Conservation (phyloP, 2,888 invertebrate genomes). For the Athalia cordata region DNA sequence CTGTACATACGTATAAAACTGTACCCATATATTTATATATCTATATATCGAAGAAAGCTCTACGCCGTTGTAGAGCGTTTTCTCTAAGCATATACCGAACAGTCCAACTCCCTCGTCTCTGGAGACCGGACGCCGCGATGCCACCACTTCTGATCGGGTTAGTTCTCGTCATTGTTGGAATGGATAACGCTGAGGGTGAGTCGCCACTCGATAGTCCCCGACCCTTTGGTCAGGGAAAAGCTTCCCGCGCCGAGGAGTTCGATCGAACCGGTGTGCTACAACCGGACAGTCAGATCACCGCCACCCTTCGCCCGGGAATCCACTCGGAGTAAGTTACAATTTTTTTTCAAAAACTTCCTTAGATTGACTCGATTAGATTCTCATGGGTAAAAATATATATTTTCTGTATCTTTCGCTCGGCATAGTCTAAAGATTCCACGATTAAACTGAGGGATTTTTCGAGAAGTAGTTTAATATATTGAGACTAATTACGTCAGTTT, state of each 20-base stretch:
- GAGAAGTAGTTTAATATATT: too few species aligned
- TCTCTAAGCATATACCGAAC: constrained; percentile 51
- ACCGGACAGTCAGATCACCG: constrained; percentile 71
- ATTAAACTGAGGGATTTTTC: too few species aligned
- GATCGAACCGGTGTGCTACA: constrained; percentile 69
- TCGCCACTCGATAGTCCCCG: constrained; percentile 59
- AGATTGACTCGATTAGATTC: too few species aligned
- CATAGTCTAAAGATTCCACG: too few species aligned
- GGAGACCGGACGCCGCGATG: constrained; percentile 58
- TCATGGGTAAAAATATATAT: not conserved
- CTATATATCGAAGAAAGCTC: constrained; percentile 31
- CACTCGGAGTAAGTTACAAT: constrained; percentile 32
- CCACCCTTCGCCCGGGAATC: constrained; percentile 67
- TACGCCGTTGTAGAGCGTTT: constrained; percentile 23
- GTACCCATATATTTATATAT: too few species aligned
- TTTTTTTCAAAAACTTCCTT: not conserved
- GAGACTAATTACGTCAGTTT: too few species aligned
- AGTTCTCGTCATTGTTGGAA: constrained; percentile 32
- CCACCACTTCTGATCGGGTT: constrained; percentile 45
- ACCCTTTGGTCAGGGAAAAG: constrained; percentile 65
- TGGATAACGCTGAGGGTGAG: constrained; percentile 41
- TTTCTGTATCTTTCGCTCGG: too few species aligned
- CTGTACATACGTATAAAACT: too few species aligned
- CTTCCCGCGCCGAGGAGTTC: constrained; percentile 67
- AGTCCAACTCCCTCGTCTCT: constrained; percentile 66